These are phyloP conservation scores for Aricia agestis DNA, from an alignment of 1,140 invertebrate genomes.

Conservation along the genomic window DNA sequence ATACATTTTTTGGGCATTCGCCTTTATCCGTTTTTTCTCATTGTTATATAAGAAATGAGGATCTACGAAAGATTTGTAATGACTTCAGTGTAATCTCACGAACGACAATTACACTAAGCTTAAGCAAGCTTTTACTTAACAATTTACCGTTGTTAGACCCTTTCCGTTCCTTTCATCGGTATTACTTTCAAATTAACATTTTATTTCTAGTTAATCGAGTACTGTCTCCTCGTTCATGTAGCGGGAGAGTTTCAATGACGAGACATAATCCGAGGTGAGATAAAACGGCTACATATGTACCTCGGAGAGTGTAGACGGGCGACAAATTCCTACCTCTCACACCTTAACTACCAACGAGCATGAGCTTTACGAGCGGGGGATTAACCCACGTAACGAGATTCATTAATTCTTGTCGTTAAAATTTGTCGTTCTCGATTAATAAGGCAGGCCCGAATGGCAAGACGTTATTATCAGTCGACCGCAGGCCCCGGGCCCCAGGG, in stretches of 20 bases:
- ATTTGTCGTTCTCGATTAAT: slow-evolving; percentile 78
- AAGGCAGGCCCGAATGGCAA: slow-evolving; percentile 66
- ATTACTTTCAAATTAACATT: too few species aligned
- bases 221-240: background rate
- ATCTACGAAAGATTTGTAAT: slow-evolving; percentile 44
- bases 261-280: background rate
- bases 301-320: slow-evolving; percentile 26
- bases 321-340: slow-evolving; percentile 42
- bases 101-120: slow-evolving; percentile 76
- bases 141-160: too few species aligned
- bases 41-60: too few species aligned
- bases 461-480: slow-evolving; percentile 72
- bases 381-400: slow-evolving; percentile 78
- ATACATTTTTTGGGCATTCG: too few species aligned
- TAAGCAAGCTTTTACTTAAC: too few species aligned
- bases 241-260: background rate
- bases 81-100: slow-evolving; percentile 70
- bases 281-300: background rate
- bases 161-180: background rate
- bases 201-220: background rate
- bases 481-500: slow-evolving; percentile 49
- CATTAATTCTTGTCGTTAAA: slow-evolving; percentile 79
- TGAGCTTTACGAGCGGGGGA: slow-evolving; percentile 74
- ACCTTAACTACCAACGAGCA: slow-evolving; percentile 67
- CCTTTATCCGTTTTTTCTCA: too few species aligned